A percentile compares a stretch with the other conserved stretches of the same genome.
These are phyloP conservation scores for Xiphydria camelus DNA, from an alignment of 2,888 invertebrate genomes.

Conservation along the genomic window DNA sequence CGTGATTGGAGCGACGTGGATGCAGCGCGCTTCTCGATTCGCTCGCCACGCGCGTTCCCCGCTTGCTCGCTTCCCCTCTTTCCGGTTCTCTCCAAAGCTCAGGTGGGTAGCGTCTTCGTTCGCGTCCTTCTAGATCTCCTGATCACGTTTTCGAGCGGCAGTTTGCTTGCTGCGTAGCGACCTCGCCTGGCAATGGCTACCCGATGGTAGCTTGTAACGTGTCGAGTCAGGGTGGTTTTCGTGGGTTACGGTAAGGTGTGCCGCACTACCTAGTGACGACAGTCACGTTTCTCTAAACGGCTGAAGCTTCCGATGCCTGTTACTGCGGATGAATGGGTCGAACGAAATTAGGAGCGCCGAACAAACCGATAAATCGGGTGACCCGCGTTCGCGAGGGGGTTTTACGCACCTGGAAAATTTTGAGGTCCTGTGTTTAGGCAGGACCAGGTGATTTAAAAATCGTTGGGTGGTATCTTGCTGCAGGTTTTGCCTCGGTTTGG, in stretches of 20 bases:
- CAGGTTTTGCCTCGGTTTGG: conserved; percentile 53
- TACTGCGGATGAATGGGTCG: no score
- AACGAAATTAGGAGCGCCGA: no score
- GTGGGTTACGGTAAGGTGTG: conserved; percentile 50
- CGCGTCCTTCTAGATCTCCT: conserved; percentile 45
- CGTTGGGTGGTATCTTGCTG: conserved; percentile 56
- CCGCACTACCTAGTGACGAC: conserved; percentile 57
- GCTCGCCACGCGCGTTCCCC: conserved; percentile 1
- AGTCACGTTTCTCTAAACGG: conserved; percentile 98
- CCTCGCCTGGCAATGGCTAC: conserved; percentile 43
- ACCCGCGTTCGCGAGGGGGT: no score
- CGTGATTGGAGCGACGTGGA: conserved; percentile 8
- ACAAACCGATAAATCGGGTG: no score
- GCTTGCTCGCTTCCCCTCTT: conserved; percentile 4
- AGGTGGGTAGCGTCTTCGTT: conserved; percentile 50
- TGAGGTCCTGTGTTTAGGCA: conserved; percentile 73
- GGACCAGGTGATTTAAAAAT: conserved; percentile 52
- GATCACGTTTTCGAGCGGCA: conserved; percentile 42
- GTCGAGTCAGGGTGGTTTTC: conserved; percentile 54
- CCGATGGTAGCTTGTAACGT: conserved; percentile 47
- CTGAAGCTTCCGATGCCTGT: conserved; percentile 96
- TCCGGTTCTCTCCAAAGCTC: conserved; percentile 26
- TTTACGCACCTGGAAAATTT: conserved; percentile 77
- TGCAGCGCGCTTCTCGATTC: neutral
- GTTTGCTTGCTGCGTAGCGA: conserved; percentile 47